Conservation (phyloP, 2,888 invertebrate species). For the Sipunculus nudus region DNA sequence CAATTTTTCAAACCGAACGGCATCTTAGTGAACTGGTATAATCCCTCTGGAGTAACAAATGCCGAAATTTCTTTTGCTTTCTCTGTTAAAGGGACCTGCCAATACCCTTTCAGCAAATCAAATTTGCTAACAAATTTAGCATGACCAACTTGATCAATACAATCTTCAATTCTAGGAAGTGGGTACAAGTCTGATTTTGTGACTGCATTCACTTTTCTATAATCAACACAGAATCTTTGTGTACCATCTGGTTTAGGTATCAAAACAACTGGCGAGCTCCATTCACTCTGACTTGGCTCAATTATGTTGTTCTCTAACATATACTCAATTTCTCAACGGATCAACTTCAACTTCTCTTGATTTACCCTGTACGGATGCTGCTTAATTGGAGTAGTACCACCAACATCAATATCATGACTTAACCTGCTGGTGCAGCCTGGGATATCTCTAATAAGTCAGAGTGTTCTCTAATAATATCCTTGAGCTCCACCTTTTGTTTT, state of each 20-base stretch:
- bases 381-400: no score
- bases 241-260: conserved; percentile 15
- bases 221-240: conserved; percentile 38
- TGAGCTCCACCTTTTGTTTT: no score
- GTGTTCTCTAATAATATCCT: no score
- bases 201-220: conserved; percentile 37
- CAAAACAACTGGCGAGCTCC: conserved; percentile 40
- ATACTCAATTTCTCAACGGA: conserved; percentile 34
- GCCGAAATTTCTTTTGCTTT: no score
- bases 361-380: conserved; percentile 8
- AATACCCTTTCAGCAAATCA: conserved; percentile 40
- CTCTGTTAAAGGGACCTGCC: conserved; percentile 31
- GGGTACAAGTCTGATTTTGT: conserved; percentile 43
- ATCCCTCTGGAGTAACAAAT: no score
- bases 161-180: conserved; percentile 41
- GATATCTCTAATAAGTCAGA: no score
- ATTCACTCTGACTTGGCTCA: conserved; percentile 38
- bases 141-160: conserved; percentile 40
- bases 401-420: no score
- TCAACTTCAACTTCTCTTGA: conserved; percentile 7
- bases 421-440: no score
- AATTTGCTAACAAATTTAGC: conserved; percentile 41
- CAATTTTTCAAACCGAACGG: background rate
- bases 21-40: no score
- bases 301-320: conserved; percentile 43